These are phyloP conservation scores for Lordiphosa mommai DNA, from an alignment of 1,140 invertebrate genomes.

Conservation along the genomic window DNA sequence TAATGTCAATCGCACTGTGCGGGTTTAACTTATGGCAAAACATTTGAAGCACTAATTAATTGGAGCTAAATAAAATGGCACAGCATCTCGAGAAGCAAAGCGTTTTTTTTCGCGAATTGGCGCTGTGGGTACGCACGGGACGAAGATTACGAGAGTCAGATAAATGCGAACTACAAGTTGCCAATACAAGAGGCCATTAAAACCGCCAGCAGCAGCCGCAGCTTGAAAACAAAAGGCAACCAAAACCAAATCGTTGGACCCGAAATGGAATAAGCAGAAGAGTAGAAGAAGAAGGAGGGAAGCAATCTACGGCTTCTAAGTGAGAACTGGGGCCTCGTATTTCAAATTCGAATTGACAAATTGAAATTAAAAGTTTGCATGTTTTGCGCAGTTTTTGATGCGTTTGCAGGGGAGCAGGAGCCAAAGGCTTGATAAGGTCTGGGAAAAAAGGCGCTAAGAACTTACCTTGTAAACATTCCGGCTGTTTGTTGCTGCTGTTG, in stretches of 20 bases:
- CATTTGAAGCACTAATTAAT: slow-evolving; percentile 80
- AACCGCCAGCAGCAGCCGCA: slow-evolving; percentile 51
- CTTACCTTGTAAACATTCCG: slow-evolving; percentile 78
- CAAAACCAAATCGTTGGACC: background rate
- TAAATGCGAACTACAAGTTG: slow-evolving; percentile 79
- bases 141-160: slow-evolving; percentile 72
- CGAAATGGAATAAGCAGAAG: slow-evolving; percentile 40
- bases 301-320: slow-evolving; percentile 5
- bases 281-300: slow-evolving; percentile 11
- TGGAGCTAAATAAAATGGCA: slow-evolving; percentile 79
- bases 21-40: slow-evolving; percentile 79
- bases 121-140: slow-evolving; percentile 57
- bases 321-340: slow-evolving; percentile 46
- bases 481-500: slow-evolving; percentile 43
- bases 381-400: slow-evolving; percentile 54
- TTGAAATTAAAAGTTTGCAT: slow-evolving; percentile 78
- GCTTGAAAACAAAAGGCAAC: slow-evolving; percentile 8
- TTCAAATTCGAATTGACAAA: slow-evolving; percentile 67
- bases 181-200: slow-evolving; percentile 78
- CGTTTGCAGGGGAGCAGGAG: slow-evolving; percentile 20
- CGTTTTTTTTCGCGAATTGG: slow-evolving; percentile 45
- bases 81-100: slow-evolving; percentile 51
- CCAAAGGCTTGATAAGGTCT: slow-evolving; percentile 26
- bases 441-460: slow-evolving; percentile 55
- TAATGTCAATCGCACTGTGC: slow-evolving; percentile 77